These are phyloP conservation scores for Augochlorella aurata DNA, from an alignment of 2,888 invertebrate genomes.

Conservation along the genomic window DNA sequence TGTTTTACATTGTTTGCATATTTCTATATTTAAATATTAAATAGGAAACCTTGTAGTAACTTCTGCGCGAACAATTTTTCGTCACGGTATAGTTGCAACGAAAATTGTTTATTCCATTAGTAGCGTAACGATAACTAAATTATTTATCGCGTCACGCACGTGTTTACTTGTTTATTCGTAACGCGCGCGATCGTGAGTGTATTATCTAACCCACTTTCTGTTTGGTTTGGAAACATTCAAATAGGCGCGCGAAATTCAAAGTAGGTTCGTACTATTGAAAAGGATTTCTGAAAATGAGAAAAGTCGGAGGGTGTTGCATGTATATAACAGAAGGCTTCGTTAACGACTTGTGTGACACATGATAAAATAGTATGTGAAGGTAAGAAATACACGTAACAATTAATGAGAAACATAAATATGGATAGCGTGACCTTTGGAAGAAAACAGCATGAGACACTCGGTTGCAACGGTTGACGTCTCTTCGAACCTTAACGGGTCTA, in stretches of 20 bases:
- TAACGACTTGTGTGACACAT: background rate
- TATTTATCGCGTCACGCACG: background rate
- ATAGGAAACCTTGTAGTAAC: too few relatives aligned
- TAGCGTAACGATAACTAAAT: background rate
- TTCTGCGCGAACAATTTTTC: too few relatives aligned
- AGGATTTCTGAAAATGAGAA: too few relatives aligned
- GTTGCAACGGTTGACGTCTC: background rate
- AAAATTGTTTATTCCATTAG: background rate
- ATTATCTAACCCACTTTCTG: background rate
- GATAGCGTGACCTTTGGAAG: slow-evolving; percentile 1
- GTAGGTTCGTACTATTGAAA: background rate
- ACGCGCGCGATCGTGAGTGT: background rate
- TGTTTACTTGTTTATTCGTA: background rate
- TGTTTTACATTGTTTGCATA: background rate
- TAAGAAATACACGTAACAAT: background rate
- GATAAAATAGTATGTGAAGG: background rate
- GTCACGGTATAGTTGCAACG: background rate
- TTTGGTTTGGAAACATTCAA: background rate
- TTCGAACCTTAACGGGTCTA: background rate
- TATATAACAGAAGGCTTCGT: too few relatives aligned
- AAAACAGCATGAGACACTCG: background rate
- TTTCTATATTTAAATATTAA: background rate
- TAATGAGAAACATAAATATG: background rate
- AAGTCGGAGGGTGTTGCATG: too few relatives aligned
- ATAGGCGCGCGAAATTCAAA: slow-evolving; percentile 30